Base-by-base conservation (phyloP, 2,888 invertebrate species). In the Andrena flavipes region DNA sequence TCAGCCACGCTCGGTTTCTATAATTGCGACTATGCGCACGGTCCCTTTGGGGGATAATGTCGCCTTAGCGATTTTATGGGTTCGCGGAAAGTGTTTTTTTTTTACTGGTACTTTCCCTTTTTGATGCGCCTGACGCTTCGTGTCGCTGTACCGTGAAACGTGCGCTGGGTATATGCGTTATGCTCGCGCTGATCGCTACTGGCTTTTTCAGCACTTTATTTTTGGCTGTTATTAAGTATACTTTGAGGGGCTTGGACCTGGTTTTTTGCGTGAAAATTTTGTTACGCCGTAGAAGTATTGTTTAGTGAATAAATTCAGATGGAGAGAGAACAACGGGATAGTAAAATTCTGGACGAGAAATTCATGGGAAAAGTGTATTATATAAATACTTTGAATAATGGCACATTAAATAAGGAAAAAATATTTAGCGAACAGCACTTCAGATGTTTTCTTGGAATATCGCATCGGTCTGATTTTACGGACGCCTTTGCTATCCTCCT, bases 1-100 rank as follows among this genome's bases (percentile, higher is more conserved):
- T 62, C 42, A 26, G 68, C 67, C 20, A 63, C 68, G 62, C 56
- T 71, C 48, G 10, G 63, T 63, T 76, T 76, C 63, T 76, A 30
- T 33, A 60, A 54, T 60, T 29, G 60, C 71, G 62, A 26, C 30
- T 73, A 8, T 59, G 49, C 60, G 20, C 59, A 29, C 48, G 2
- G 56, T 26, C 54, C 20, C 23, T 10, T 20, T 13, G 13, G n/a
- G 26, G 48, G 30, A 30, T 33, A 71, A 70, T 7, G 10, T 26
- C 51, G 29, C 20, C 56, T n/a, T 30, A 4, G 30, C 23, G 73
- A 56, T 42, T 42, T 73, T 10, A 42, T 13, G 42, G 56, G 33
- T 54, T 20, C 64, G 6, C 35, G 29, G 33, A 64, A 54, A 20
- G 16, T 49, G 62, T 62, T 4, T 29, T 51, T 4, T 29, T 51